Conservation (phyloP, 1,140 invertebrate genomes). For the Pomacea maculata region DNA sequence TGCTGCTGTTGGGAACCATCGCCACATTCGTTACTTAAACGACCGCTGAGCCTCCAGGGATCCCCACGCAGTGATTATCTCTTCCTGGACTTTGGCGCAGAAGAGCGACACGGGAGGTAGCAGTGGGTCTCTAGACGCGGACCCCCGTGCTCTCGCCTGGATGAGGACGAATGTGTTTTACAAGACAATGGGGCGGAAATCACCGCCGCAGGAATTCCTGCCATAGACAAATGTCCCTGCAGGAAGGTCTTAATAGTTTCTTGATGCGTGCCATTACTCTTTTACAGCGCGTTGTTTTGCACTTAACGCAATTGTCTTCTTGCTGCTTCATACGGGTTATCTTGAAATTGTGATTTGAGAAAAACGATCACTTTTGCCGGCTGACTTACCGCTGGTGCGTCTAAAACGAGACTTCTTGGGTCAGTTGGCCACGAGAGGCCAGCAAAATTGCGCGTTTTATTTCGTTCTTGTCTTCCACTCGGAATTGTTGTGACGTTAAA, state of each 20-base stretch:
- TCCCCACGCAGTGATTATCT: conserved; percentile 25
- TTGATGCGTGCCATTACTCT: conserved; percentile 24
- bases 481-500: no score
- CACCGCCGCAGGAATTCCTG: conserved; percentile 21
- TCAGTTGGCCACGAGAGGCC: no score
- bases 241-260: conserved; percentile 25
- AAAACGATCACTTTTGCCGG: no score
- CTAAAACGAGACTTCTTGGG: no score
- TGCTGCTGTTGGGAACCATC: background rate
- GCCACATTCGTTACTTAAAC: conserved; percentile 18
- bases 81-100: conserved; percentile 17
- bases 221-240: conserved; percentile 18
- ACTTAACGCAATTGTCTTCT: conserved; percentile 27
- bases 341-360: no score
- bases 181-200: conserved; percentile 25
- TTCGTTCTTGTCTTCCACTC: no score
- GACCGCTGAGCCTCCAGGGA: conserved; percentile 10
- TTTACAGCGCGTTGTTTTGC: conserved; percentile 27
- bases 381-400: no score
- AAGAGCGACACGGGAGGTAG: conserved; percentile 24
- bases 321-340: background rate
- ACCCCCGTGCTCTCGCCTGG: conserved; percentile 7
- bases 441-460: no score
- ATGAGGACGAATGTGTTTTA: conserved; percentile 22
- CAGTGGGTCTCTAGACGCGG: conserved; percentile 7